Percentiles rank a stretch among this genome's conserved stretches.
phyloP scores from a whole-genome alignment of 2,113 vertebrate genomes.

The Pogonocichla stellata region DNA sequence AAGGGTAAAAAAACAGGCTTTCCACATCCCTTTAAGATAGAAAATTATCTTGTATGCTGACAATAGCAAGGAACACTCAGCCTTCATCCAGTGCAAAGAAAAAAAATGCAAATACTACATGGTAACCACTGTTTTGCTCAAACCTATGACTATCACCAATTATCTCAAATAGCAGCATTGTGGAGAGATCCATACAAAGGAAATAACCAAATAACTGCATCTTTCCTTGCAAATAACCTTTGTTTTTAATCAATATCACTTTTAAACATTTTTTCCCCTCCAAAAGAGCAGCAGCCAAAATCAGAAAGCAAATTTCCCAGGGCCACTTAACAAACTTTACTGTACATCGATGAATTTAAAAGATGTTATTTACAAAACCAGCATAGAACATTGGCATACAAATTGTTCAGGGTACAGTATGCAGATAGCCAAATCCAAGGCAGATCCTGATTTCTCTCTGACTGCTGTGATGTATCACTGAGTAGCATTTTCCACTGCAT shows the following conservation, averaged over 20 bases:
- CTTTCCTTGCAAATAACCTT: background rate
- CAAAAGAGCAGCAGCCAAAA: background rate
- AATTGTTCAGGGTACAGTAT: background rate
- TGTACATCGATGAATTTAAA: background rate
- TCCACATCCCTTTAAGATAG: background rate
- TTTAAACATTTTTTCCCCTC: background rate
- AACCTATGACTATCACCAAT: background rate
- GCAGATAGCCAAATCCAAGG: background rate
- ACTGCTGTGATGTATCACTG: background rate
- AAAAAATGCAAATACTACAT: background rate
- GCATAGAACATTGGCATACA: background rate
- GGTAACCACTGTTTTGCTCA: background rate
- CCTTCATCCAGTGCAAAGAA: background rate
- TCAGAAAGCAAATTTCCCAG: background rate
- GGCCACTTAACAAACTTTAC: background rate
- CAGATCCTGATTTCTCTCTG: background rate
- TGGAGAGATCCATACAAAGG: background rate
- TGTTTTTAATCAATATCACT: background rate
- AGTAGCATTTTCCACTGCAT: background rate
- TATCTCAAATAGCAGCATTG: background rate
- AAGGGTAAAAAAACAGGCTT: accelerated
- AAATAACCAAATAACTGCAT: background rate
- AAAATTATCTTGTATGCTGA: background rate
- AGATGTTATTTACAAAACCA: background rate
- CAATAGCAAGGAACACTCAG: background rate